These are phyloP conservation scores for Actenoides lindsayi DNA, from an alignment of 2,113 vertebrate species.

Conservation along the genomic window DNA sequence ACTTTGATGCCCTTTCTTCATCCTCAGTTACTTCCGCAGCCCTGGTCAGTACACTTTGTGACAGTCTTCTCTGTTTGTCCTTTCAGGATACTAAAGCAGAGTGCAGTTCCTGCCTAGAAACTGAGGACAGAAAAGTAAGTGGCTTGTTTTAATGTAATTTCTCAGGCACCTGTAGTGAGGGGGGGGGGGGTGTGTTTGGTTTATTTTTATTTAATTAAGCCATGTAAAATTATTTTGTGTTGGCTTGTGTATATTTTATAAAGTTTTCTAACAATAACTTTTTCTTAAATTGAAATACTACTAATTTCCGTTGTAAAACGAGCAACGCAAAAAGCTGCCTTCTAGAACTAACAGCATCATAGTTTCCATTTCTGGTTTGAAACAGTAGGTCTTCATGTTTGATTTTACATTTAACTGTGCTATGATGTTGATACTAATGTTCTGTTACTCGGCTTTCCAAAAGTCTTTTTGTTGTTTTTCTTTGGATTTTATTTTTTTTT, in stretches of 20 bases:
- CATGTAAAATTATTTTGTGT: neutral
- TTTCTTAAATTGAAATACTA: neutral
- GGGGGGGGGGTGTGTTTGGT: neutral
- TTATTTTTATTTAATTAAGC: neutral
- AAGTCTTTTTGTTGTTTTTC: neutral
- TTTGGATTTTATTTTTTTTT: too few species aligned
- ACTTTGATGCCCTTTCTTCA: neutral
- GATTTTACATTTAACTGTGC: neutral
- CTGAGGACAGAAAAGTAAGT: conserved; percentile 83
- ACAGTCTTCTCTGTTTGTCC: neutral
- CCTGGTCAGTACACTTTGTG: neutral
- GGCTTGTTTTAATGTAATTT: conserved; percentile 10
- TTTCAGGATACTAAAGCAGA: conserved; percentile 80
- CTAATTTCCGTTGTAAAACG: neutral
- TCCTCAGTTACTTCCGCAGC: neutral
- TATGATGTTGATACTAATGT: neutral
- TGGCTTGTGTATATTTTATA: neutral
- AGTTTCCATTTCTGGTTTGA: neutral
- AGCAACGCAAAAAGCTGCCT: neutral
- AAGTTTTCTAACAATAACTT: neutral
- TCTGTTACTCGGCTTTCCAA: neutral
- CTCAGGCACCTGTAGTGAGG: neutral
- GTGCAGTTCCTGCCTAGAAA: conserved; percentile 76
- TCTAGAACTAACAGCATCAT: neutral
- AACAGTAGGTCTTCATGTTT: neutral